Evolutionary conservation across 2,888 invertebrate genomes (phyloP).

Genomic region (Ichneumoninae sp.): DNA sequence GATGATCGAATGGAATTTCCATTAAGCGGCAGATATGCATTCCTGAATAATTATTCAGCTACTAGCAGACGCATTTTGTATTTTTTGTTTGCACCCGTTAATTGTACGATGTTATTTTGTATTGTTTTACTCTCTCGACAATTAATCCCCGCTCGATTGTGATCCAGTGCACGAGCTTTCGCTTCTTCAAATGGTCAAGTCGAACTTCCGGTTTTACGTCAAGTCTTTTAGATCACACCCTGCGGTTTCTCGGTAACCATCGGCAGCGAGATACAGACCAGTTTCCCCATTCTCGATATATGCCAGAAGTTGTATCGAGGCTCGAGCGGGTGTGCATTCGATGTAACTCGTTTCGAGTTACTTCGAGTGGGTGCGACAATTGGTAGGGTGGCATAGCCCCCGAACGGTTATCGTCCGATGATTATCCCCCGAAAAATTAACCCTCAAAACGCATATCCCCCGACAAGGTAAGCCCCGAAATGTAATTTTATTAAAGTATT

Average conservation of each 20-base stretch:
- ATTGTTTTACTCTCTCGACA: constrained; percentile 26
- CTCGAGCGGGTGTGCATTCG: background rate
- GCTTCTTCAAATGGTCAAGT: constrained; percentile 56
- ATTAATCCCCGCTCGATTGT: constrained; percentile 11
- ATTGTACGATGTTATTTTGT: background rate
- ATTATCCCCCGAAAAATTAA: no score
- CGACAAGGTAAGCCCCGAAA: no score
- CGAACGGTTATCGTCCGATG: no score
- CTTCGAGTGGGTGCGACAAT: constrained; percentile 2
- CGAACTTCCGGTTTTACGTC: constrained; percentile 53
- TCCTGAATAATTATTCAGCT: no score
- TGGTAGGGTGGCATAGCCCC: no score
- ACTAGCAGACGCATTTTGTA: background rate
- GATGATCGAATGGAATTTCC: constrained; percentile 2
- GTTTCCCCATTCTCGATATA: constrained; percentile 41
- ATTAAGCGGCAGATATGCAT: background rate
- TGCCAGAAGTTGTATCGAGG: constrained; percentile 28
- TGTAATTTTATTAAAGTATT: no score
- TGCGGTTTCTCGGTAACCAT: constrained; percentile 31
- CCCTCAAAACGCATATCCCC: no score
- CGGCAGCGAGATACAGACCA: constrained; percentile 12
- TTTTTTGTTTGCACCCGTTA: background rate
- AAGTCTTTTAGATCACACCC: background rate
- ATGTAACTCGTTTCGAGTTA: background rate
- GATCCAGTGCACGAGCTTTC: constrained; percentile 43